Base-by-base conservation (phyloP, 30 jellyfish, hydroid and myxozoan species). In the Hydractinia echinata region DNA sequence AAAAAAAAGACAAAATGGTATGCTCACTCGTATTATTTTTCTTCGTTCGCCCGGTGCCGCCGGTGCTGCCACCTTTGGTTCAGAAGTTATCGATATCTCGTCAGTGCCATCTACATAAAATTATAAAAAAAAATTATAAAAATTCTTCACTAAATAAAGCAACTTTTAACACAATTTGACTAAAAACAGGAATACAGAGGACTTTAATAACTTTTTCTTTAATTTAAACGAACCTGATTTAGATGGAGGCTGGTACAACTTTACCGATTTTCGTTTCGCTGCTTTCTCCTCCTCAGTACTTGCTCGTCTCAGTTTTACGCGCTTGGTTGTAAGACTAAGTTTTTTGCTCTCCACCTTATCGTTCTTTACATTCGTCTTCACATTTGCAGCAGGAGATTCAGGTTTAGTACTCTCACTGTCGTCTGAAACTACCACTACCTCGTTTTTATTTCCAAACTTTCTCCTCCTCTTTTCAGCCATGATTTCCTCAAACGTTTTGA, bases 381-480 rank as follows among this genome's bases (percentile, higher is more conserved):
- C 16, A 9, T 64, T 64, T 64, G 19, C 74, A 13, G 69, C n/a
- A 1, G 3, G 44, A 58, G 4, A 53, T 80, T 5, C 82, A 8
- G 73, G 14, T 13, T 20, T 61, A 61, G 52, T 21, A 21, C 79
- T 76, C 79, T n/a, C 39, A 13, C 51, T 64, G 39, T 64, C 74
- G 74, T 64, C 74, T n/a, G 74, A 64, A 6, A 64, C 39, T n/a
- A 64, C 18, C 19, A 7, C 7, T 11, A 79, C 48, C 11, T 61
- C 84, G 30, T 81, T 95, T 15, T 51, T 55, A 9, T 79, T 72
- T 8, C 81, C 83, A 52, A 71, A 79, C 84, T 85, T 81, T 48
- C 95, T 78, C 53, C 89, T 92, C 51, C 93, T 90, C 79, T 93
- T 93, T 80, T 87, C 99, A 10, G 84, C 94, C 99, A 93, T 93